phyloP scores from a whole-genome alignment of 2,888 invertebrate genomes.

The Eupithecia centaureata region DNA sequence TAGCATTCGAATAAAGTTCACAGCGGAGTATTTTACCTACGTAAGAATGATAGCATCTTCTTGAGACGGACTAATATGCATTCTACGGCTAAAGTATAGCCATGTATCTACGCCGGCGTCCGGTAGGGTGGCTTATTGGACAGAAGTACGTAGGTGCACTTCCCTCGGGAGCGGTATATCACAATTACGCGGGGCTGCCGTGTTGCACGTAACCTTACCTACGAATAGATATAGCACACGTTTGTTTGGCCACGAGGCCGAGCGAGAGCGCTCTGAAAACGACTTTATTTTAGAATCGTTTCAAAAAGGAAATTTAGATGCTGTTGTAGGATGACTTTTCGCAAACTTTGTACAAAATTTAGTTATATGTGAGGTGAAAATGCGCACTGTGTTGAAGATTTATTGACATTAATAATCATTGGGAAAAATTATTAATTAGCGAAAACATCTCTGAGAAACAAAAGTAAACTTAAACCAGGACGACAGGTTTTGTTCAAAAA shows the following conservation, averaged over 20 bases:
- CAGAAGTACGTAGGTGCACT: slow-evolving; percentile 44
- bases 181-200: slow-evolving; percentile 70
- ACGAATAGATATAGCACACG: slow-evolving; percentile 49
- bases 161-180: slow-evolving; percentile 73
- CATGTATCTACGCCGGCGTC: slow-evolving; percentile 41
- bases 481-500: too few species aligned
- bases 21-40: background rate
- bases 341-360: background rate
- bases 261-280: background rate
- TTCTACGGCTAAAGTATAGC: slow-evolving; percentile 34
- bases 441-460: background rate
- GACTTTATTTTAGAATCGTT: background rate
- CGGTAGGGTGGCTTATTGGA: slow-evolving; percentile 52
- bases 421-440: too few species aligned
- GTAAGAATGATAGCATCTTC: background rate
- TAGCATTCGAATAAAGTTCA: background rate
- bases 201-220: slow-evolving; percentile 60
- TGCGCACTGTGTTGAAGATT: too few species aligned
- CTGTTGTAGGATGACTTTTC: background rate
- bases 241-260: slow-evolving; percentile 36
- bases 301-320: background rate
- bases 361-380: too few species aligned
- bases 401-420: too few species aligned
- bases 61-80: slow-evolving; percentile 24
- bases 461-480: background rate